phyloP scores from a whole-genome alignment of 2,113 vertebrate genomes.

The rabbit (Oryctolagus cuniculus) region mOryCun1.1 NC_091432.1:213778501-213779000 shows the following conservation, averaged over 20 bases:
- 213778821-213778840: background rate
- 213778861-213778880: background rate
- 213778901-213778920: background rate
- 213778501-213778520: background rate
- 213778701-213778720: rapidly evolving
- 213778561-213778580: background rate
- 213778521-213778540: background rate
- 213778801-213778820: background rate
- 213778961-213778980: background rate
- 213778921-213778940: background rate
- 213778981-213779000: background rate
- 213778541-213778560: background rate
- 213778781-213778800: background rate
- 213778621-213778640: background rate
- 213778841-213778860: background rate
- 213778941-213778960: background rate
- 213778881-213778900: background rate
- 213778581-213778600: background rate
- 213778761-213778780: background rate
- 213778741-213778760: background rate
- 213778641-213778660: background rate
- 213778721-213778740: rapidly evolving
- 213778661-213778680: background rate
- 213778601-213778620: background rate
- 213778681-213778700: background rate